phyloP scores from a whole-genome alignment of 2,797 vertebrate genomes.

The Tachyglossus aculeatus region DNA sequence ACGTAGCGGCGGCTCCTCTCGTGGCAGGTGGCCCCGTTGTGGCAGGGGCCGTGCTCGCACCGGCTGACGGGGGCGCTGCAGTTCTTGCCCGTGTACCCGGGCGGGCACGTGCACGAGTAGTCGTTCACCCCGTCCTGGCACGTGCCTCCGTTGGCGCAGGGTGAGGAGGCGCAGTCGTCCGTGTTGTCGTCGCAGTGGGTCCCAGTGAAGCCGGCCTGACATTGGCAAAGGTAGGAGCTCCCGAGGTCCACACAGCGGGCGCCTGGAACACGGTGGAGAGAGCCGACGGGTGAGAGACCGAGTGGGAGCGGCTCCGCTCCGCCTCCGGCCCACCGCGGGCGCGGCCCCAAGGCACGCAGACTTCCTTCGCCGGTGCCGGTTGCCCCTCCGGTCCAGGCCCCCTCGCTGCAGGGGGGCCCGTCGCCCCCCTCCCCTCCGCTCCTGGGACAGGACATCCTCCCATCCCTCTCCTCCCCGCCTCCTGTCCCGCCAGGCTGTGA shows the following conservation, averaged over 20 bases:
- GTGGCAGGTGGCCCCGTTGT: conserved; percentile 96
- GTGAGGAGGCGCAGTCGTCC: conserved; percentile 84
- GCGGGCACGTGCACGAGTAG: conserved; percentile 91
- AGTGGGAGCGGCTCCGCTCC: too few species aligned
- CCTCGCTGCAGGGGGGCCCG: too few species aligned
- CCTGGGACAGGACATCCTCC: too few species aligned
- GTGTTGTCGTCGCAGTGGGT: conserved; percentile 87
- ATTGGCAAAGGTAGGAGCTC: conserved; percentile 91
- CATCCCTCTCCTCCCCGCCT: too few species aligned
- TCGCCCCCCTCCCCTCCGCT: too few species aligned
- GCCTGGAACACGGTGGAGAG: conserved; percentile 73
- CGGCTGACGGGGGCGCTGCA: conserved; percentile 89
- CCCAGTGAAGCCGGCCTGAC: conserved; percentile 89
- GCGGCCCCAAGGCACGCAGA: too few species aligned
- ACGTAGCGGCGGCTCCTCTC: conserved; percentile 89
- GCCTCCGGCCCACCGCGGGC: too few species aligned
- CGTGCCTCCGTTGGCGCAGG: conserved; percentile 90
- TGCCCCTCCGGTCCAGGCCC: too few species aligned
- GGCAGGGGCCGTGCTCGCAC: conserved; percentile 92
- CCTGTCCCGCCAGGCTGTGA: too few species aligned
- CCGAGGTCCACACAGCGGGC: conserved; percentile 91
- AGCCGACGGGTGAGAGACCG: too few species aligned
- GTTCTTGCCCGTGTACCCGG: conserved; percentile 92
- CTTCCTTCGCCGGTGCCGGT: too few species aligned
- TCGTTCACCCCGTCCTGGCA: conserved; percentile 87